phyloP scores from a whole-genome alignment of 2,113 vertebrate genomes.

The human (Homo sapiens) region DNA sequence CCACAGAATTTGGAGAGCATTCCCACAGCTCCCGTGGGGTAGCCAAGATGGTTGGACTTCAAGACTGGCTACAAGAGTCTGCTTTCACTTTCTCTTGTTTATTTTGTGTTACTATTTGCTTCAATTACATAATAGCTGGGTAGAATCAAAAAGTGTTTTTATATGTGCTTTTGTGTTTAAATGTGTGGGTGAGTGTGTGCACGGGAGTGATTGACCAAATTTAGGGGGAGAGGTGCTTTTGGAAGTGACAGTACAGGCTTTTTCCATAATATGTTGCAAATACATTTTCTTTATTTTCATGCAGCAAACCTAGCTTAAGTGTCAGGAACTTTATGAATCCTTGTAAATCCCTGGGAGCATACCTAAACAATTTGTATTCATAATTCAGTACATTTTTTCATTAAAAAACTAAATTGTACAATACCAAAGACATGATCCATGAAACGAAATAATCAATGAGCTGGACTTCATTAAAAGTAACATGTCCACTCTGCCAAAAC shows the following conservation, averaged over 20 bases:
- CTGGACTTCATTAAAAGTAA: not conserved
- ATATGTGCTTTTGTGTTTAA: not conserved
- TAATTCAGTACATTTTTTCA: not conserved
- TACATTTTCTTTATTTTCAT: not conserved
- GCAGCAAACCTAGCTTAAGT: not conserved
- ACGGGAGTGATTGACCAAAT: not conserved
- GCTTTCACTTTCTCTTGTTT: not conserved
- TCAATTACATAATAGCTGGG: not conserved
- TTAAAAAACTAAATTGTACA: not conserved
- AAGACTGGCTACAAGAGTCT: not conserved
- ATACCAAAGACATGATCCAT: not conserved
- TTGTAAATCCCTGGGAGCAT: not conserved
- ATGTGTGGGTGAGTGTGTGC: not conserved
- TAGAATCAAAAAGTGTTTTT: not conserved
- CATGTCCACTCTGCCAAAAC: not conserved
- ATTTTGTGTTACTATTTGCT: not conserved
- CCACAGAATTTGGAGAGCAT: no score
- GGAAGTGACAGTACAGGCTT: not conserved
- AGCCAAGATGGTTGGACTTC: no score
- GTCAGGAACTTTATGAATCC: not conserved
- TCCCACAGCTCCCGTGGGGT: rapidly evolving
- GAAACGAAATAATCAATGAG: not conserved
- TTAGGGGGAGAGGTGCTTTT: not conserved
- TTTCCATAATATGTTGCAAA: not conserved
- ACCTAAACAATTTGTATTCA: not conserved